Percentiles rank a stretch among this genome's conserved stretches.
Conservation (phyloP, 2,888 invertebrate genomes). For the Tenthredo distinguenda region DNA sequence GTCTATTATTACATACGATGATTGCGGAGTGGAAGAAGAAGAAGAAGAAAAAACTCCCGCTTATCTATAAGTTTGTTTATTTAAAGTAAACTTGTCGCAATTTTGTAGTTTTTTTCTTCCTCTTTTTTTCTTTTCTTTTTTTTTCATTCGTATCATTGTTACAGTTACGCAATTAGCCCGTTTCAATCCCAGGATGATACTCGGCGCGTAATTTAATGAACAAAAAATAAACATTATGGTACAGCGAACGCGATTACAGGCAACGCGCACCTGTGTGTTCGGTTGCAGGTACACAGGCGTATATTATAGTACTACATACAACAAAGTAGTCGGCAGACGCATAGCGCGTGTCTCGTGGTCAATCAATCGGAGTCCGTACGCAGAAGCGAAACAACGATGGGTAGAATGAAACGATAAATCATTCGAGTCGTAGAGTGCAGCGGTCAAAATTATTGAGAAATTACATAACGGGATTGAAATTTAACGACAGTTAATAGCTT, state of each 20-base stretch:
- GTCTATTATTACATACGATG: background rate
- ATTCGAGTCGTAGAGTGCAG: background rate
- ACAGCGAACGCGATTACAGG: background rate
- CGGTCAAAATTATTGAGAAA: background rate
- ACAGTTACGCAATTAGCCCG: background rate
- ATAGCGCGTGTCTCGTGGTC: background rate
- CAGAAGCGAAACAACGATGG: background rate
- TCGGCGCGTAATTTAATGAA: background rate
- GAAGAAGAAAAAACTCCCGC: background rate
- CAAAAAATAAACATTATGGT: background rate
- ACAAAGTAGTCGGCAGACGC: background rate
- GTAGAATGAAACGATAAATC: conserved; percentile 2
- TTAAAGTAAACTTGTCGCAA: background rate
- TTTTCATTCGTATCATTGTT: background rate
- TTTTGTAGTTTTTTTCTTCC: background rate
- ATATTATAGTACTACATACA: background rate
- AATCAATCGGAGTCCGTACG: background rate
- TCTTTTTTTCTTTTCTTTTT: background rate
- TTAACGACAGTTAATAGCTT: background rate
- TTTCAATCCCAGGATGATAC: background rate
- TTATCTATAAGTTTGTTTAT: background rate
- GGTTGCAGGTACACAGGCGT: conserved; percentile 30
- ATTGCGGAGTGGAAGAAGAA: background rate
- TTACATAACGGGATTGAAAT: background rate
- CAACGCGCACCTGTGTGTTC: background rate